phyloP scores from a whole-genome alignment of 2,113 vertebrate species.

The Propithecus coquereli region DNA sequence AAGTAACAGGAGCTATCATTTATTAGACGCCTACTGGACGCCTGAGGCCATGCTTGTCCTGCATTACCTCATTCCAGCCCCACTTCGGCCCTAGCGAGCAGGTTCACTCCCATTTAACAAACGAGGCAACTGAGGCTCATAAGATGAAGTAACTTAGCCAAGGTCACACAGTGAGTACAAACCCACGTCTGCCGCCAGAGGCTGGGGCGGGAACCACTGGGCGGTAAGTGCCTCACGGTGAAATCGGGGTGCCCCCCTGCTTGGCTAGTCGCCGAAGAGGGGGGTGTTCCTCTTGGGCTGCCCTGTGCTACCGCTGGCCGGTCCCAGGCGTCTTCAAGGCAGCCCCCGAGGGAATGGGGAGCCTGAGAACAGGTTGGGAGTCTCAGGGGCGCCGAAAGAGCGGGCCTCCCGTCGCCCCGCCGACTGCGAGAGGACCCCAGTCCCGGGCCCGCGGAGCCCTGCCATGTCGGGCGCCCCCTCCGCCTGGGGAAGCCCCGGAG shows the following conservation, averaged over 20 bases:
- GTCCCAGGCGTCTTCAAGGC: background rate
- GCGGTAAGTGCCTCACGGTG: background rate
- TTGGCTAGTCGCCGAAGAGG: background rate
- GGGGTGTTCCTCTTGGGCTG: background rate
- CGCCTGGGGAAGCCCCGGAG: constrained; percentile 21
- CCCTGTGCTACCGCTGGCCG: background rate
- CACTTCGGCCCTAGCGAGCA: background rate
- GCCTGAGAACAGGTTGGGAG: background rate
- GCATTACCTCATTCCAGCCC: background rate
- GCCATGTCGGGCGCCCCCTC: background rate
- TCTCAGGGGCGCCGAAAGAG: background rate
- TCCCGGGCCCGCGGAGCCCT: background rate
- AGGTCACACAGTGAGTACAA: constrained; percentile 53
- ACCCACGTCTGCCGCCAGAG: background rate
- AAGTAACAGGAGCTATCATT: background rate
- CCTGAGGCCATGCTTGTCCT: background rate
- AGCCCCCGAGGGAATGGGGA: background rate
- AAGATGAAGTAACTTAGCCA: constrained; percentile 28
- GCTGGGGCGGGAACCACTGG: background rate
- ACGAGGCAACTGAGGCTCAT: background rate
- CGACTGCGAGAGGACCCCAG: background rate
- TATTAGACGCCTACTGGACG: background rate
- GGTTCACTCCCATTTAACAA: background rate
- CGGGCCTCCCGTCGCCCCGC: background rate
- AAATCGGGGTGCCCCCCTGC: background rate